These are phyloP conservation scores for Epinephelus lanceolatus DNA, from an alignment of 2,113 vertebrate genomes.

Conservation along the genomic window DNA sequence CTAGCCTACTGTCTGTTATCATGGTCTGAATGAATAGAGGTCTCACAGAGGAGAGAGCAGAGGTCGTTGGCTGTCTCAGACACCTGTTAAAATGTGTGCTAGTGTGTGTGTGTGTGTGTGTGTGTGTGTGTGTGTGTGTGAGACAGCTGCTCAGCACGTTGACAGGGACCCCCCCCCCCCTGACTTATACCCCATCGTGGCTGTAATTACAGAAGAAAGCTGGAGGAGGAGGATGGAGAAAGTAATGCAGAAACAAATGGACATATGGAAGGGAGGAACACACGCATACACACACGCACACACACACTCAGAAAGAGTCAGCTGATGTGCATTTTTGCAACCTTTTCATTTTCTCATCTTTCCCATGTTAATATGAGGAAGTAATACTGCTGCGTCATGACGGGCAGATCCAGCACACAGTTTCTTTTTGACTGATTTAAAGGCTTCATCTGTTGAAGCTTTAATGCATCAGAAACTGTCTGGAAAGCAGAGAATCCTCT, in stretches of 20 bases:
- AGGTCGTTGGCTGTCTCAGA: conserved; percentile 69
- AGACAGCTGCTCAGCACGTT: conserved; percentile 68
- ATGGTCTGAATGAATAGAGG: conserved; percentile 64
- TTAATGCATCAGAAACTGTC: not conserved
- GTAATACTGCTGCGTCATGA: conserved; percentile 45
- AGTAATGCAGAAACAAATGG: not conserved
- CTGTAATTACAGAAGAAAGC: conserved; percentile 66
- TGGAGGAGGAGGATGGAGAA: conserved; percentile 22
- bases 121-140: conserved; percentile 30
- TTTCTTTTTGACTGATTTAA: not conserved
- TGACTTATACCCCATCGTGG: conserved; percentile 31
- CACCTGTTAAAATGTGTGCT: conserved; percentile 67
- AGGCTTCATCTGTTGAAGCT: not conserved
- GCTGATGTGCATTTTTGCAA: conserved; percentile 56
- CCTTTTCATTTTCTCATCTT: conserved; percentile 23
- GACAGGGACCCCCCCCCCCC: conserved; percentile 27
- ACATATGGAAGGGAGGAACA: not conserved
- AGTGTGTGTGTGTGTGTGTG: conserved; percentile 39
- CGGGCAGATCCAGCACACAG: too few relatives aligned
- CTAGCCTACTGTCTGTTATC: conserved; percentile 74
- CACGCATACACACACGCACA: not conserved
- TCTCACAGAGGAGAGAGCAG: conserved; percentile 67
- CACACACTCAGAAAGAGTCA: conserved; percentile 40
- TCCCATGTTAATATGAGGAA: conserved; percentile 49
- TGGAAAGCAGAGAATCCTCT: too few relatives aligned